phyloP scores from a whole-genome alignment of 2,888 invertebrate genomes.

The Drosophila ochracea region DNA sequence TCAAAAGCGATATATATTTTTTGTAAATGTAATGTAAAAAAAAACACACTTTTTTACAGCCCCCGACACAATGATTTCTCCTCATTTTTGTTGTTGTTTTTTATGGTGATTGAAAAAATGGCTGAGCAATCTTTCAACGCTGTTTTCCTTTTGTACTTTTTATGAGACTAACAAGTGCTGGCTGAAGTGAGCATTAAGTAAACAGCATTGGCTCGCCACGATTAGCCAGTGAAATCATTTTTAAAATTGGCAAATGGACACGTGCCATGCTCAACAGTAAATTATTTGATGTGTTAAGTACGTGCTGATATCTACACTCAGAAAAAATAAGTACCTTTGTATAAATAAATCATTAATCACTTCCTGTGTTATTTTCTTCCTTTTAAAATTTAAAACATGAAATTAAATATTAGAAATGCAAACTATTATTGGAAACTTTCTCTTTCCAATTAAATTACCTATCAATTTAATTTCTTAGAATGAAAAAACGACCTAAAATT shows the following conservation, averaged over 20 bases:
- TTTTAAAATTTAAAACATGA: neutral
- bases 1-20: neutral
- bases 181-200: slow-evolving; percentile 44
- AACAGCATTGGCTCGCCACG: slow-evolving; percentile 36
- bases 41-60: slow-evolving; percentile 9
- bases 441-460: neutral
- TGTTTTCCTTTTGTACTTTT: slow-evolving; percentile 21
- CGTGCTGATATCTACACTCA: neutral
- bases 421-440: neutral
- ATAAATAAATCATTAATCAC: neutral
- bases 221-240: slow-evolving; percentile 47
- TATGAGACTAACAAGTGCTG: slow-evolving; percentile 19
- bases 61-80: slow-evolving; percentile 7
- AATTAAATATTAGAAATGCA: neutral
- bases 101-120: slow-evolving; percentile 29
- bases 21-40: too few relatives aligned
- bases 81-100: neutral
- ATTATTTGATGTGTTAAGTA: slow-evolving; percentile 7
- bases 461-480: neutral
- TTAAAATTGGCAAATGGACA: slow-evolving; percentile 51
- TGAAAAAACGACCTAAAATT: neutral
- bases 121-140: slow-evolving; percentile 12
- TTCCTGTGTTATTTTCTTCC: neutral
- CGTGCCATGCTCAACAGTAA: slow-evolving; percentile 24
- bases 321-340: neutral